Conservation (phyloP, 2,113 vertebrate genomes). For the Dromas ardeola region DNA sequence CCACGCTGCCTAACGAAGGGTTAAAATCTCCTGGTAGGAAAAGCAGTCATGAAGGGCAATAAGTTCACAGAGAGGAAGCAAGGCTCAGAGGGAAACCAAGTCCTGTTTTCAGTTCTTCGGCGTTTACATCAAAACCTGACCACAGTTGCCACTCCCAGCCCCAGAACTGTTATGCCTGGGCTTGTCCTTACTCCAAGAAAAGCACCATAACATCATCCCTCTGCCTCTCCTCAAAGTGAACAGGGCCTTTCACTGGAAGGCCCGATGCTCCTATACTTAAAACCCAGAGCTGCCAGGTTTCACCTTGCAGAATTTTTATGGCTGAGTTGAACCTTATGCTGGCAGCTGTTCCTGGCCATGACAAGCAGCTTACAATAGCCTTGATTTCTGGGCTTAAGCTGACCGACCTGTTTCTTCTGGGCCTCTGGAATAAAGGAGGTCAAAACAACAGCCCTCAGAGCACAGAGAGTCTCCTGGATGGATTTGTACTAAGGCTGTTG, state of each 20-base stretch:
- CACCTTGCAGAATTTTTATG: not conserved
- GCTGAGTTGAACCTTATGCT: not conserved
- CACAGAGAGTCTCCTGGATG: not conserved
- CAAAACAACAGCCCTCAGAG: not conserved
- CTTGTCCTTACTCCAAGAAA: not conserved
- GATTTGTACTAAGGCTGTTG: not conserved
- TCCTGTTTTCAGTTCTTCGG: not conserved
- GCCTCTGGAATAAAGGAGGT: not conserved
- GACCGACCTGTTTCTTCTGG: not conserved
- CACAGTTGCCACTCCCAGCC: not conserved
- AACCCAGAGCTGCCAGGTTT: not conserved
- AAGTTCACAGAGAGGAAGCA: not conserved
- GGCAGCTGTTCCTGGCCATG: not conserved
- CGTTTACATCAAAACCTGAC: not conserved
- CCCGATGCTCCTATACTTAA: not conserved
- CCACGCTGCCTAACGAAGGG: not conserved
- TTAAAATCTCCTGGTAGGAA: not conserved
- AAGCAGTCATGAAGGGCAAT: not conserved
- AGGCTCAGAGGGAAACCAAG: not conserved
- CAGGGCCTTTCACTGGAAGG: accelerated
- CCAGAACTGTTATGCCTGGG: not conserved
- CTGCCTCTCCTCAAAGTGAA: not conserved
- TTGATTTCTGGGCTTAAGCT: not conserved
- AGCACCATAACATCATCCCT: not conserved
- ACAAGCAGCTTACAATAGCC: not conserved